Base-by-base conservation (phyloP, 53 echinoderm and acorn worm genomes). In the Holothuria leucospilota region DNA sequence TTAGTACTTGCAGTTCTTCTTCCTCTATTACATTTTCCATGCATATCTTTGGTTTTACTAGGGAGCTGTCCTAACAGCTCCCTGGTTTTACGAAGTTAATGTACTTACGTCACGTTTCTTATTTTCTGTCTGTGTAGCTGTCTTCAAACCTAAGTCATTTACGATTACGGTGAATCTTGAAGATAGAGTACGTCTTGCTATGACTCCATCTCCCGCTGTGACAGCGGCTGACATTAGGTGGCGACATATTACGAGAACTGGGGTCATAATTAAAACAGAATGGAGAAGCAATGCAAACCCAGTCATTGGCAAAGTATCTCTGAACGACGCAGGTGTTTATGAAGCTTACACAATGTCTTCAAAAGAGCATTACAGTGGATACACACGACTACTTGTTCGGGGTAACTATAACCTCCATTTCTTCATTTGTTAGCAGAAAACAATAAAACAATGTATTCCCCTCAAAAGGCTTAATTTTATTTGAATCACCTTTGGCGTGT, bases 121-220 rank as follows among this genome's bases (percentile, higher is more conserved):
- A 7, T 40, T 5, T 40, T 40, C 4, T n/a, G n/a, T n/a, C n/a
- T 42, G 10, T 52, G 9, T 52, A 52, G 52, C 73, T 72, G 73
- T 42, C n/a, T 73, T 51, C 26, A 73, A 46, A 21, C 74, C 74
- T n/a, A 21, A 13, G 18, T 46, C 49, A 20, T 42, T 73, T 51
- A 51, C 74, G 18, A 73, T 73, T 24, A 73, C 74, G n/a, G 74
- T 14, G 25, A 73, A 73, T 73, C 74, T 73, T 46, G 51, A 73
- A 24, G 74, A 73, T 24, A 73, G 49, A 21, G 74, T 73, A 51
- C 42, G 46, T 21, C 51, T 73, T 24, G 6, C 3, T 20, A 73
- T 73, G 74, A 20, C 2, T 3, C 9, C 51, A 3, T 73, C 74
- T 5, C 11, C 21, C 20, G 13, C n/a, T 49, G 21, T 46, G 11